Percentiles rank a stretch among this genome's conserved stretches.
Evolutionary conservation across 2,888 invertebrate species (phyloP).

Genomic region (Tetrapedia diversipes): DNA sequence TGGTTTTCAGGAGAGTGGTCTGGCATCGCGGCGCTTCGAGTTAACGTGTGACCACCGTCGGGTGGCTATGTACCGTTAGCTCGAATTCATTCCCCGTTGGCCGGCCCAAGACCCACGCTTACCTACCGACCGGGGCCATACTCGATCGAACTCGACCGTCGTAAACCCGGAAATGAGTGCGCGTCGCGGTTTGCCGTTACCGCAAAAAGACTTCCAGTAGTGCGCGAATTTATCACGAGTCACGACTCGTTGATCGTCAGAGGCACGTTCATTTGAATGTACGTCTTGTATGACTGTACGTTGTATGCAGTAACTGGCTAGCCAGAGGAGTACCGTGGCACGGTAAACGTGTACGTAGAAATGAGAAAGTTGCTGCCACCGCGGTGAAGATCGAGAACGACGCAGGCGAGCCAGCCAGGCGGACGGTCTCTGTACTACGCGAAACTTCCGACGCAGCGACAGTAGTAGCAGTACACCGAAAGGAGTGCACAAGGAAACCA

Average conservation of each 20-base stretch:
- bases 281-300: constrained; percentile 64
- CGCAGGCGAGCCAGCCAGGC: constrained; percentile 67
- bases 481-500: constrained; percentile 58
- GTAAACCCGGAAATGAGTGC: constrained; percentile 72
- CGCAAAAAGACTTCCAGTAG: constrained; percentile 52
- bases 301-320: constrained; percentile 38
- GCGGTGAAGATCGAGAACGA: constrained; percentile 70
- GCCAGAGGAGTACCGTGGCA: constrained; percentile 34
- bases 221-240: constrained; percentile 62
- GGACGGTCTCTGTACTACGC: constrained; percentile 68
- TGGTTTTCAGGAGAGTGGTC: constrained; percentile 63
- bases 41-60: constrained; percentile 62
- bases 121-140: constrained; percentile 69
- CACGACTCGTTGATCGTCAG: constrained; percentile 51
- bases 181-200: constrained; percentile 54
- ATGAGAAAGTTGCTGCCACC: constrained; percentile 76
- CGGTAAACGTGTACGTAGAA: constrained; percentile 70
- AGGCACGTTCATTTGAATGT: constrained; percentile 43
- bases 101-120: constrained; percentile 64
- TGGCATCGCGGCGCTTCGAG: constrained; percentile 61
- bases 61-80: constrained; percentile 77
- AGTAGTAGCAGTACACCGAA: constrained; percentile 63
- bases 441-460: constrained; percentile 59
- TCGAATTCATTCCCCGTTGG: constrained; percentile 76
- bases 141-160: constrained; percentile 65